Percentiles rank a stretch among this genome's conserved stretches.
phyloP scores from a whole-genome alignment of 2,888 invertebrate species.

The Amblyjoppa proteus region DNA sequence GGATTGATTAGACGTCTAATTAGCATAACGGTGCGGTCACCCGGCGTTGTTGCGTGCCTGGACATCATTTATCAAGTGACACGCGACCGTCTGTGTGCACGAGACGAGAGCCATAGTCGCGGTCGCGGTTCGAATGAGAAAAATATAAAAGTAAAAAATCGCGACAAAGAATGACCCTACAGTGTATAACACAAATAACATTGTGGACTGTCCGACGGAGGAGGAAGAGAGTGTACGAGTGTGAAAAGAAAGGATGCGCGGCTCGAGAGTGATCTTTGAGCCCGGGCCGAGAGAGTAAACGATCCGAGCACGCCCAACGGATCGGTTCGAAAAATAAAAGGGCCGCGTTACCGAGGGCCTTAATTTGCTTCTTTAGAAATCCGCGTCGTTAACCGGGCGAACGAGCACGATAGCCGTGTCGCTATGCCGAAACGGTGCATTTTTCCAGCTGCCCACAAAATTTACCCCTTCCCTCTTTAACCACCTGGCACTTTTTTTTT shows the following conservation, averaged over 20 bases:
- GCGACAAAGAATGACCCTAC: conserved; percentile 58
- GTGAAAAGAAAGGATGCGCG: conserved; percentile 53
- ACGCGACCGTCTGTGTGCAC: conserved; percentile 67
- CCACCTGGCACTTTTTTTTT: not conserved
- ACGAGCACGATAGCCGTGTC: not conserved
- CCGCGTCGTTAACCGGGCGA: conserved; percentile 38
- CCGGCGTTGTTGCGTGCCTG: conserved; percentile 72
- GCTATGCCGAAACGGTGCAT: not conserved
- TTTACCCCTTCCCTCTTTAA: not conserved
- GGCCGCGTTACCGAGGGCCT: conserved; percentile 39
- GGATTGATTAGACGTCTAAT: conserved; percentile 78
- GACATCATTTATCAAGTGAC: conserved; percentile 76
- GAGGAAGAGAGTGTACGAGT: conserved; percentile 47
- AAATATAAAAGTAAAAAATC: conserved; percentile 50
- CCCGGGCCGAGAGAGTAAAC: conserved; percentile 41
- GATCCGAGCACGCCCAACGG: conserved; percentile 61
- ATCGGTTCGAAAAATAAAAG: conserved; percentile 56
- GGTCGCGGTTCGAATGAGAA: conserved; percentile 48
- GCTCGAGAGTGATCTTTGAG: conserved; percentile 23
- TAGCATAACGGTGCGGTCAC: conserved; percentile 75
- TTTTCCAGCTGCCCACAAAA: not conserved
- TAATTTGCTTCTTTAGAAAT: conserved; percentile 65
- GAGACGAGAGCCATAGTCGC: conserved; percentile 56
- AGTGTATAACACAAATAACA: conserved; percentile 5
- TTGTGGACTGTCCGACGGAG: conserved; percentile 10